Evolutionary conservation across 2,113 vertebrate genomes (phyloP).

Genomic region (Plectropomus leopardus): DNA sequence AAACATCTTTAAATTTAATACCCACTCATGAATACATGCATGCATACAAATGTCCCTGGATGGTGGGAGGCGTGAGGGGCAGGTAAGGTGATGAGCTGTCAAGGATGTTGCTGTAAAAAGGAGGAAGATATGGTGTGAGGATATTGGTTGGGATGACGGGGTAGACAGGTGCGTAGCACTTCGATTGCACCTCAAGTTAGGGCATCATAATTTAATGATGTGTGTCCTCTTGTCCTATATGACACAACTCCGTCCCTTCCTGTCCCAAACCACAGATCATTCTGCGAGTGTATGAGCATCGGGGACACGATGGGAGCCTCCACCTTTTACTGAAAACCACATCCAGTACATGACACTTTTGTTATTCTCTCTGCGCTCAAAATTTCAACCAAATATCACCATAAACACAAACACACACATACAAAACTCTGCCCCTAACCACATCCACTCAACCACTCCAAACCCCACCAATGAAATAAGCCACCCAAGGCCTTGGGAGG

Average conservation of each 20-base stretch:
- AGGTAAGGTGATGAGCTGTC: conserved; percentile 71
- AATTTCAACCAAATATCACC: conserved; percentile 14
- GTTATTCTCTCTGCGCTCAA: background rate
- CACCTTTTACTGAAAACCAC: background rate
- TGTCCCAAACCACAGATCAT: background rate
- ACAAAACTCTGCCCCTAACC: conserved; percentile 31
- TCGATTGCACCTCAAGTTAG: background rate
- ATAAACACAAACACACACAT: background rate
- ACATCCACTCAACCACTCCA: conserved; percentile 54
- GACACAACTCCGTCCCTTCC: background rate
- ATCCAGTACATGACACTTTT: conserved; percentile 3
- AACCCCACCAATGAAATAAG: conserved; percentile 61
- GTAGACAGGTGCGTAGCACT: conserved; percentile 21
- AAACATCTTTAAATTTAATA: conserved; percentile 76
- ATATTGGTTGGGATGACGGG: conserved; percentile 10
- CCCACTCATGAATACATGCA: conserved; percentile 81
- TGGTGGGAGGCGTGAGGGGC: conserved; percentile 53
- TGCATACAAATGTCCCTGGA: conserved; percentile 74
- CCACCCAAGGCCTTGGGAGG: conserved; percentile 65
- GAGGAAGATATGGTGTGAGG: conserved; percentile 22
- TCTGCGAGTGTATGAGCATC: conserved; percentile 14
- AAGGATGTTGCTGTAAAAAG: conserved; percentile 47
- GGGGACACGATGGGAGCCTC: background rate
- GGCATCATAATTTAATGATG: conserved; percentile 10
- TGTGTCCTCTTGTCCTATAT: background rate